A percentile compares a stretch with the other conserved stretches of the same genome.
phyloP scores from a whole-genome alignment of 1,140 invertebrate species.

The Drosophila subobscura region DNA sequence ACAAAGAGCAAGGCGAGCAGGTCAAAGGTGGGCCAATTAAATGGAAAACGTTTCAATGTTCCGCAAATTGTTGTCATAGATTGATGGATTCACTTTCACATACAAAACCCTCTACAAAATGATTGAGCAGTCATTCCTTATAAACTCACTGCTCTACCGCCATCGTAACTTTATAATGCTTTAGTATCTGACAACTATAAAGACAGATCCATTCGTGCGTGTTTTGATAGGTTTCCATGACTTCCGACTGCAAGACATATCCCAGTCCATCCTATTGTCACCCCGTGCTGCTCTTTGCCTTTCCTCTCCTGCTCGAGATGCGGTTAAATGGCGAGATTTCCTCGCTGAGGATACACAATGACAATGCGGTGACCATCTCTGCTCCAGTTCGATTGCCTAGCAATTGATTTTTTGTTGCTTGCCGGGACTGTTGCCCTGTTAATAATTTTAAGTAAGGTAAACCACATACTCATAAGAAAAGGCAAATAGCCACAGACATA shows the following conservation, averaged over 20 bases:
- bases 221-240: constrained; percentile 45
- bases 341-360: constrained; percentile 2
- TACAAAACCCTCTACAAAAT: constrained; percentile 36
- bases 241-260: constrained; percentile 42
- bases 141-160: neutral
- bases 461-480: constrained; percentile 12
- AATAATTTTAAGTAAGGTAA: constrained; percentile 36
- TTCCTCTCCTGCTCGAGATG: constrained; percentile 13
- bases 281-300: neutral
- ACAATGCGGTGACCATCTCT: constrained; percentile 15
- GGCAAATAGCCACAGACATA: no score
- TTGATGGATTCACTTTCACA: constrained; percentile 66
- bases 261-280: constrained; percentile 15
- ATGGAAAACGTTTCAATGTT: constrained; percentile 71
- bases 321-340: constrained; percentile 33
- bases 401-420: constrained; percentile 56
- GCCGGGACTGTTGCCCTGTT: constrained; percentile 28
- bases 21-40: constrained; percentile 52
- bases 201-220: constrained; percentile 20
- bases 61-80: constrained; percentile 55
- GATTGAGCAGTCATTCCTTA: constrained; percentile 41
- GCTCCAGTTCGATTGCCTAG: constrained; percentile 55
- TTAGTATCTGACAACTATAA: constrained; percentile 6
- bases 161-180: neutral
- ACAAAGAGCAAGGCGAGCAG: constrained; percentile 3